Conservation (phyloP, 2,888 invertebrate species). For the Epirrhoe alternata region DNA sequence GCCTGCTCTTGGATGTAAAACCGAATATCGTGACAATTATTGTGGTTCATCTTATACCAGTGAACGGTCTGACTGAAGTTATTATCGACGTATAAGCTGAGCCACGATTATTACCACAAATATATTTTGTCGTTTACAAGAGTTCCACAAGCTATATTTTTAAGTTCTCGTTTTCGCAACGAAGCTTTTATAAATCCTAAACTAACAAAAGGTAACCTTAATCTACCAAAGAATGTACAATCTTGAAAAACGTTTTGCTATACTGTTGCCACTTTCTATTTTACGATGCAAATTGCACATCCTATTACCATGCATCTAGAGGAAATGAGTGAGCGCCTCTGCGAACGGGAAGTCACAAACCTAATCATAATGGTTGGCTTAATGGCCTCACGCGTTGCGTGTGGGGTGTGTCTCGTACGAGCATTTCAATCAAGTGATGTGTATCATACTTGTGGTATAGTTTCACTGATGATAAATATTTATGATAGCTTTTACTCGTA, state of each 20-base stretch:
- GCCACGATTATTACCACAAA: background rate
- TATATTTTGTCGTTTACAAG: background rate
- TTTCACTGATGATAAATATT: constrained; percentile 17
- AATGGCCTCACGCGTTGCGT: constrained; percentile 34
- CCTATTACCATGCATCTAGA: constrained; percentile 30
- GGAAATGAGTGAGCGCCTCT: constrained; percentile 38
- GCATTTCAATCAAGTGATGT: constrained; percentile 22
- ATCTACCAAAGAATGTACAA: background rate
- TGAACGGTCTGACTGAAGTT: background rate
- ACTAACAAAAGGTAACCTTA: background rate
- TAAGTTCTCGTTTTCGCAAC: background rate
- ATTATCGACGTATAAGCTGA: background rate
- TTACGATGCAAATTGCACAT: constrained; percentile 25
- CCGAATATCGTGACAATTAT: background rate
- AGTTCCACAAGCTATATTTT: background rate
- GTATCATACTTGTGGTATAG: constrained; percentile 2
- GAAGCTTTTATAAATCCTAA: background rate
- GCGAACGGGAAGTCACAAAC: constrained; percentile 40
- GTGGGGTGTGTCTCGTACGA: constrained; percentile 27
- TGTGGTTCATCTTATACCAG: background rate
- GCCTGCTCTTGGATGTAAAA: background rate
- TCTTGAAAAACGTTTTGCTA: constrained; percentile 19
- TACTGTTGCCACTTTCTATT: constrained; percentile 27
- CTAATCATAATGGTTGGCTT: constrained; percentile 38
- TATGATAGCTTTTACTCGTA: constrained; percentile 14